Conservation (phyloP, 2,888 invertebrate species). For the Cremastinae sp. region DNA sequence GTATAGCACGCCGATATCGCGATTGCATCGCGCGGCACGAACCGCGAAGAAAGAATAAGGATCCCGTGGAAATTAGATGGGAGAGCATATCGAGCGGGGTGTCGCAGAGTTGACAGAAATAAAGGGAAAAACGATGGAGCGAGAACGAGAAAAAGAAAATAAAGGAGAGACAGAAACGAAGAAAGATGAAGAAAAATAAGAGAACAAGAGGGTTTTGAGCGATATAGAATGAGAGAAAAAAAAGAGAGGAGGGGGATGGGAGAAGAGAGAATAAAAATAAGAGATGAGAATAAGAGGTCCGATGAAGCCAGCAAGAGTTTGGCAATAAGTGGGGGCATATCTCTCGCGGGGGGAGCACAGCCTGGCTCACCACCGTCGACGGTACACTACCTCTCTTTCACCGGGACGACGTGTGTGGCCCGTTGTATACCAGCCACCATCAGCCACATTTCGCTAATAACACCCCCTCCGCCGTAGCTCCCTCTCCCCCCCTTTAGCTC, state of each 20-base stretch:
- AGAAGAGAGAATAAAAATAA: constrained; percentile 9
- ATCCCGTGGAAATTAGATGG: background rate
- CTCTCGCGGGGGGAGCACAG: constrained; percentile 19
- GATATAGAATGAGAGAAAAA: constrained; percentile 35
- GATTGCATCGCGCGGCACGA: too few relatives aligned
- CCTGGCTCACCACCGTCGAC: constrained; percentile 50
- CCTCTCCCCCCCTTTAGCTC: constrained; percentile 56
- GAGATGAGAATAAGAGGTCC: constrained; percentile 15
- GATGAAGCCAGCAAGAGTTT: constrained; percentile 14
- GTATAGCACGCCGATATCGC: too few relatives aligned
- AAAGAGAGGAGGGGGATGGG: constrained; percentile 6
- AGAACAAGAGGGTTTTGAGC: constrained; percentile 30
- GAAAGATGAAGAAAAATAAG: constrained; percentile 6
- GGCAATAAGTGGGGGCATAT: constrained; percentile 15
- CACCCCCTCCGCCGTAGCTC: constrained; percentile 68
- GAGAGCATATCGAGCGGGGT: background rate
- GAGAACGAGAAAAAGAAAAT: constrained; percentile 21
- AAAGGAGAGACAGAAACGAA: constrained; percentile 10
- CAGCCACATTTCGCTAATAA: constrained; percentile 77
- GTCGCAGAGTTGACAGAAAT: background rate
- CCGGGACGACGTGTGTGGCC: constrained; percentile 77
- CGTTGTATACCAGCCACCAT: constrained; percentile 76
- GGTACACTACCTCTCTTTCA: constrained; percentile 49
- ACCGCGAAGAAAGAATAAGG: background rate
- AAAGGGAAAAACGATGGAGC: constrained; percentile 23